These are phyloP conservation scores for Elymnias hypermnestra DNA, from an alignment of 1,140 invertebrate species.

Conservation along the genomic window DNA sequence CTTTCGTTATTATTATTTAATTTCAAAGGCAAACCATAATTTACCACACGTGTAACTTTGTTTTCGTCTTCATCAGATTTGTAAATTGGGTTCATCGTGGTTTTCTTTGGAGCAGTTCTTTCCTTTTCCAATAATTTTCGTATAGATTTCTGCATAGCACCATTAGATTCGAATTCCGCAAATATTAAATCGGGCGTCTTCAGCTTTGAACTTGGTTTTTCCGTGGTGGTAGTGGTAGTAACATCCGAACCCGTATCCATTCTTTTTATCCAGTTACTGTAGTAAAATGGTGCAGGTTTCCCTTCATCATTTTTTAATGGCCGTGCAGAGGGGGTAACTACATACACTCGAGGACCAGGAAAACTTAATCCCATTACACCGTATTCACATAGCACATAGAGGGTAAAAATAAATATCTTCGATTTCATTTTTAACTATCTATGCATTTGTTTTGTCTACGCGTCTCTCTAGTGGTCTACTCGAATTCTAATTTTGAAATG, in stretches of 20 bases:
- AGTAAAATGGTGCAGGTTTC: constrained; percentile 58
- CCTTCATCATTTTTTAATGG: constrained; percentile 35
- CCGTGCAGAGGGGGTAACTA: constrained; percentile 56
- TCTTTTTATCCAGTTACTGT: constrained; percentile 62
- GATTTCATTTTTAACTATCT: constrained; percentile 39
- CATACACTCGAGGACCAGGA: constrained; percentile 54
- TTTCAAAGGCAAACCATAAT: constrained; percentile 36
- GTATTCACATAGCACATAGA: constrained; percentile 33
- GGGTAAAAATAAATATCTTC: constrained; percentile 25
- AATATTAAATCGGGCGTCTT: constrained; percentile 66
- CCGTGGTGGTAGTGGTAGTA: constrained; percentile 36
- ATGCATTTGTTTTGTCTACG: constrained; percentile 26
- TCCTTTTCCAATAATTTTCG: constrained; percentile 59
- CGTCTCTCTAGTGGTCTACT: constrained; percentile 28
- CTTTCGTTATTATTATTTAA: constrained; percentile 13
- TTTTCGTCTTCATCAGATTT: constrained; percentile 43
- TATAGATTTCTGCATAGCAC: constrained; percentile 54
- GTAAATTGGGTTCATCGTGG: constrained; percentile 49
- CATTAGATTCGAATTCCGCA: constrained; percentile 61
- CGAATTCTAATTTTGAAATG: constrained; percentile 48
- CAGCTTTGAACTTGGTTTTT: constrained; percentile 22
- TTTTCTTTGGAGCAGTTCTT: constrained; percentile 34
- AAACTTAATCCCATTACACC: constrained; percentile 37
- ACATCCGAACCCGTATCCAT: constrained; percentile 45
- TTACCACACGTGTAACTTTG: constrained; percentile 26